Conservation (phyloP, 2,797 vertebrate genomes). For the Rhynchonycteris naso region DNA sequence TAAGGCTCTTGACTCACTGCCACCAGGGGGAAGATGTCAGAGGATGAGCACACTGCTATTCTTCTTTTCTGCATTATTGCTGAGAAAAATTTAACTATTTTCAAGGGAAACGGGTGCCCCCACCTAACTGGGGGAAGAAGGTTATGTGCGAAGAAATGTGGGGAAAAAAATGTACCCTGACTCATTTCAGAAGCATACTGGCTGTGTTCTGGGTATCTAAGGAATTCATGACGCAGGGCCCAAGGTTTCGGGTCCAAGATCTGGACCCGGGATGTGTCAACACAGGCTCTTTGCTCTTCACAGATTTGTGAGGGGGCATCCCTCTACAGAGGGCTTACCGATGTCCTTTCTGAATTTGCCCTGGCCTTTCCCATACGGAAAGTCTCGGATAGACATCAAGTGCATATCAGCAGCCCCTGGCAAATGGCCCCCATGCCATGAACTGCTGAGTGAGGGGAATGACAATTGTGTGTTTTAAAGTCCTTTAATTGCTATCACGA, state of each 20-base stretch:
- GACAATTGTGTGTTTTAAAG: constrained; percentile 70
- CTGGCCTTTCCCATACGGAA: background rate
- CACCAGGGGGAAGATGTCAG: background rate
- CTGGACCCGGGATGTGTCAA: background rate
- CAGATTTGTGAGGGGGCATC: background rate
- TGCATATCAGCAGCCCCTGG: constrained; percentile 4
- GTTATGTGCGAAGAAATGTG: background rate
- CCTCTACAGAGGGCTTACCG: background rate
- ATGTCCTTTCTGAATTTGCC: background rate
- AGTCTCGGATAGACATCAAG: background rate
- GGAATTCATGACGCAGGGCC: background rate
- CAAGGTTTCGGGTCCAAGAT: background rate
- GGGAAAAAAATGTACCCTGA: background rate
- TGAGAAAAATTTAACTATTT: background rate
- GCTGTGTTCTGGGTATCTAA: background rate
- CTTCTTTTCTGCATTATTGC: background rate
- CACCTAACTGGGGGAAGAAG: background rate
- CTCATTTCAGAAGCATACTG: background rate
- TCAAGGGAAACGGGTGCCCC: background rate
- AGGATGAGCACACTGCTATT: background rate
- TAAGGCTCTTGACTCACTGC: background rate
- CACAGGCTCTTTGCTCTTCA: background rate
- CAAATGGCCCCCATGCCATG: background rate
- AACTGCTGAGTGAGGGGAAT: constrained; percentile 73
- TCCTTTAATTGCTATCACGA: constrained; percentile 63